phyloP scores from a whole-genome alignment of 2,888 invertebrate species.

The Auanema freiburgensis region DNA sequence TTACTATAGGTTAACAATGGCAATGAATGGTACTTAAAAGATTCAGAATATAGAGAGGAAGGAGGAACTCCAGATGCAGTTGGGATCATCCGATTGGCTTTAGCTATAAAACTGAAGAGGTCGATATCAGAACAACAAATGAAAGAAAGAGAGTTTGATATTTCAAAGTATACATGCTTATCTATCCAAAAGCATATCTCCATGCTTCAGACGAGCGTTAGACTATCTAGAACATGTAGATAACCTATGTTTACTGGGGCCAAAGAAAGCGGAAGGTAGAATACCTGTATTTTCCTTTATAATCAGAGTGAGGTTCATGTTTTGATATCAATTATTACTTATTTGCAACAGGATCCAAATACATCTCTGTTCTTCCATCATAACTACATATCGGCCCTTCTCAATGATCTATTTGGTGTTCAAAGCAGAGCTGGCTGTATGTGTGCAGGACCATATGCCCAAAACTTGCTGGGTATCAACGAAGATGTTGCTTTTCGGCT shows the following conservation, averaged over 20 bases:
- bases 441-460: constrained; percentile 82
- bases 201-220: background rate
- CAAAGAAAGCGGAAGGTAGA: constrained; percentile 13
- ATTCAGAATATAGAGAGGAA: constrained; percentile 60
- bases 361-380: constrained; percentile 80
- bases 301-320: background rate
- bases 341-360: background rate
- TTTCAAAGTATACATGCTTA: constrained; percentile 52
- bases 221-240: background rate
- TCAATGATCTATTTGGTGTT: constrained; percentile 89
- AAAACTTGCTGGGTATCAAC: constrained; percentile 82
- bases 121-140: constrained; percentile 78
- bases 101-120: constrained; percentile 83
- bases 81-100: constrained; percentile 78
- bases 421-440: constrained; percentile 67
- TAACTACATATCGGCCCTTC: constrained; percentile 81
- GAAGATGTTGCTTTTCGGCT: constrained; percentile 65
- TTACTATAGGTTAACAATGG: constrained; percentile 60
- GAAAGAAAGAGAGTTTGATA: constrained; percentile 68
- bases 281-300: constrained; percentile 21
- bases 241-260: constrained; percentile 22
- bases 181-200: background rate
- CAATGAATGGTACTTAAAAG: constrained; percentile 69
- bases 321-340: background rate
- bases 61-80: constrained; percentile 47